A percentile compares a stretch with the other conserved stretches of the same genome.
Evolutionary conservation across 1,140 invertebrate genomes (phyloP).

Genomic region (Calephelis virginiensis): DNA sequence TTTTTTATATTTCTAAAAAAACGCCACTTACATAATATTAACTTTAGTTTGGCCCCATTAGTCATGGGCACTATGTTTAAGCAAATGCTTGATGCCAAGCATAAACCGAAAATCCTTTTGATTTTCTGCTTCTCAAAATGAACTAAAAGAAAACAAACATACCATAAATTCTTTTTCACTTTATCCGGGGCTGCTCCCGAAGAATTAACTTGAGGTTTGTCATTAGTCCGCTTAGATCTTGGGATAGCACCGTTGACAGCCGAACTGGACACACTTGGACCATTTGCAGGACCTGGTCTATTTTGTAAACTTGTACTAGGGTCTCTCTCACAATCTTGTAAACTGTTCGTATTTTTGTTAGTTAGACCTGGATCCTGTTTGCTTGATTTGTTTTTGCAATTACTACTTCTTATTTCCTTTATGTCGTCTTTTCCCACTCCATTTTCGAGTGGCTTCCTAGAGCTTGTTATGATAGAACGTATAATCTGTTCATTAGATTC

Average conservation of each 20-base stretch:
- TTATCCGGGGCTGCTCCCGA: conserved; percentile 33
- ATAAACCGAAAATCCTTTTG: too few species aligned
- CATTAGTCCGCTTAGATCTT: conserved; percentile 52
- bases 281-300: not conserved
- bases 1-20: too few species aligned
- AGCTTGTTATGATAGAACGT: not conserved
- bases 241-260: conserved; percentile 28
- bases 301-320: not conserved
- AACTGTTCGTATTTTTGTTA: too few species aligned
- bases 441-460: not conserved
- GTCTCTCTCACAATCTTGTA: not conserved
- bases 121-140: too few species aligned
- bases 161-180: conserved; percentile 43
- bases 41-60: too few species aligned
- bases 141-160: not conserved
- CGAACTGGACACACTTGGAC: conserved; percentile 9
- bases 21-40: too few species aligned
- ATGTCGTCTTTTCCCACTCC: not conserved
- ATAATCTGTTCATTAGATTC: conserved; percentile 11
- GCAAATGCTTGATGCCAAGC: too few species aligned
- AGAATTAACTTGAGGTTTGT: conserved; percentile 55
- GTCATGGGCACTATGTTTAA: too few species aligned
- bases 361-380: too few species aligned
- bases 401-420: not conserved
- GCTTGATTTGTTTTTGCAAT: not conserved